Base-by-base conservation (phyloP, 2,797 vertebrate species). In the Chanos chanos region DNA sequence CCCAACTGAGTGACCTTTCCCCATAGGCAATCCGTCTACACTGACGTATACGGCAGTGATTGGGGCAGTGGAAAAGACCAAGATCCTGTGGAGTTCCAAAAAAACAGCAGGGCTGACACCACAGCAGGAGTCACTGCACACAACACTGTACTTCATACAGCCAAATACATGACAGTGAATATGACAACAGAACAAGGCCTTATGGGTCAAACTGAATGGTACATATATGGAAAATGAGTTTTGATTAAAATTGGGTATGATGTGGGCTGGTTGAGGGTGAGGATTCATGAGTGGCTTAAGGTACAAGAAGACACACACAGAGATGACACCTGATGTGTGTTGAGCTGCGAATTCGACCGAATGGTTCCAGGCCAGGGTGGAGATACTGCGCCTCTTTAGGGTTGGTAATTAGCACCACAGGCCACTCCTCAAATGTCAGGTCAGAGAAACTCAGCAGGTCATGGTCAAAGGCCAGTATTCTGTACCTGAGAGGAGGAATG, bases 371-470 rank as follows among this genome's bases (percentile, higher is more conserved):
- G 47, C 83, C 77, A 3, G 92, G 87, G 52, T 92, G 93, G 57
- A 92, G 86, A 74, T 98, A 98, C 53, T 94, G 93, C 0, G 90
- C 89, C 7, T 95, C 86, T 72, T 99, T 99, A 66, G 97, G 97
- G 81, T 97, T 99, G 67, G 97, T 99, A 81, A 99, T 92, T 67
- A 99, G 88, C 67, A 96, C 81, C 0, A 86, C 93, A 4, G 97
- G 97, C 97, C 97, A 99, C 67, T 90, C 84, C 25, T 89, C 90
- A 75, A 97, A 97, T 33, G 8, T 88, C 70, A 97, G 76, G 81
- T 99, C 97, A 10, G 90, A 86, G 15, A 99, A 99, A 74, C 94
- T 99, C 64, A 99, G 81, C 69, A 99, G 86, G 87, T 99, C 95
- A 0, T 99, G 95, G 75, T 99, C 97, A 51, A 99, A 93, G 0